Percentiles rank a stretch among this genome's conserved stretches.
Conservation (phyloP, 2,888 invertebrate species). For the Mystacides longicornis region DNA sequence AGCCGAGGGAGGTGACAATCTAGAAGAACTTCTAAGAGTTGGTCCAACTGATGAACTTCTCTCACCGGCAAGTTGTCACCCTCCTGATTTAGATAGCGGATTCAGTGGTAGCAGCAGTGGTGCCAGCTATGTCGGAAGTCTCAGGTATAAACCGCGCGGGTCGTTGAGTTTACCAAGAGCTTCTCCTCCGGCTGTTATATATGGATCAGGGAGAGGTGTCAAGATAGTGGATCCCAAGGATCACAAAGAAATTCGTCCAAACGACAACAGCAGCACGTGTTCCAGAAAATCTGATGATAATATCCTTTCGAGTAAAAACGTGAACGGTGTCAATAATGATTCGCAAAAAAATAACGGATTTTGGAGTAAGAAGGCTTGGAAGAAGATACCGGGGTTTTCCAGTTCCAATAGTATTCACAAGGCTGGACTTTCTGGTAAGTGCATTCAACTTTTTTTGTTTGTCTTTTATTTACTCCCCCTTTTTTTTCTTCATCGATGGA, state of each 20-base stretch:
- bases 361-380: constrained; percentile 73
- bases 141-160: constrained; percentile 39
- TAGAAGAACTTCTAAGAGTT: constrained; percentile 59
- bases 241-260: constrained; percentile 35
- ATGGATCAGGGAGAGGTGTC: constrained; percentile 44
- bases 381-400: constrained; percentile 66
- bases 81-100: constrained; percentile 70
- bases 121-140: constrained; percentile 69
- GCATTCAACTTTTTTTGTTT: not conserved
- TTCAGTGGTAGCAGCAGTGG: constrained; percentile 79
- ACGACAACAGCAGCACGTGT: constrained; percentile 34
- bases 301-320: constrained; percentile 29
- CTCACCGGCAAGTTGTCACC: constrained; percentile 59
- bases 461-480: not conserved
- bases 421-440: constrained; percentile 58
- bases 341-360: constrained; percentile 49
- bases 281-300: constrained; percentile 27
- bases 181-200: constrained; percentile 47
- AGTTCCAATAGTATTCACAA: constrained; percentile 65
- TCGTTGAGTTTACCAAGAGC: constrained; percentile 37
- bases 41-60: constrained; percentile 66
- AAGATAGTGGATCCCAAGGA: constrained; percentile 37
- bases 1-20: constrained; percentile 54
- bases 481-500: not conserved
- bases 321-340: constrained; percentile 42